Evolutionary conservation across 2,113 vertebrate genomes (phyloP), one percentile per base, ranked within the genome.

Genomic region (Pedetes capensis): DNA sequence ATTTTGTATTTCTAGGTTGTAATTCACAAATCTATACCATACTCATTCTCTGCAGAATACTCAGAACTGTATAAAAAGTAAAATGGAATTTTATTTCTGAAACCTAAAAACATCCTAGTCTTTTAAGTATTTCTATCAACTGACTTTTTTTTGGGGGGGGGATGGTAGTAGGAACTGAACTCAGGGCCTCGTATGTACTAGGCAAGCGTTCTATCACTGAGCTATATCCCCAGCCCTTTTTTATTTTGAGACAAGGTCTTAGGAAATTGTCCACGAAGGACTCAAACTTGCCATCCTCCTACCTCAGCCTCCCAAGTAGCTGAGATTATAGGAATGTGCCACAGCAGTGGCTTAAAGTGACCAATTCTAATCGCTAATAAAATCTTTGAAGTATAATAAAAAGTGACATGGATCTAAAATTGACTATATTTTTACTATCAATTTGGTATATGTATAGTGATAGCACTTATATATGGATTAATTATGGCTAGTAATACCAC

Each of bases 61-160:
- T 47, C n/a, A 82, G 11, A 94, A 69, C 17, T 92, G 2, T 86
- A 75, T 49, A 6, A 90, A 86, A 2, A 90, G 89, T 82, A 85
- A 92, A 92, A 47, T 42, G 5, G 89, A 95, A 93, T 49, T n/a
- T n/a, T 32, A 66, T 55, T 71, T 95, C 23, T 72, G 69, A 92
- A 94, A 94, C 22, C 23, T 34, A 68, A 61, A 63, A 94, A 90
- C 85, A 92, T n/a, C 20, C 3, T 32, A 83, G 11, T 81, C 59
- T 87, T 88, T 63, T 71, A 93, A 93, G 44, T 81, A 95, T 80
- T 95, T 78, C 25, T 81, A 10, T 64, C 96, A 63, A 78, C 14
- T 82, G 32, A 66, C 10, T n/a, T n/a, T n/a, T n/a, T n/a, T n/a
- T n/a, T n/a, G n/a, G n/a, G n/a, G n/a, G n/a, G n/a, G n/a, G n/a